Conservation (phyloP, 1,140 invertebrate genomes). For the Drosophila kurseongensis region DNA sequence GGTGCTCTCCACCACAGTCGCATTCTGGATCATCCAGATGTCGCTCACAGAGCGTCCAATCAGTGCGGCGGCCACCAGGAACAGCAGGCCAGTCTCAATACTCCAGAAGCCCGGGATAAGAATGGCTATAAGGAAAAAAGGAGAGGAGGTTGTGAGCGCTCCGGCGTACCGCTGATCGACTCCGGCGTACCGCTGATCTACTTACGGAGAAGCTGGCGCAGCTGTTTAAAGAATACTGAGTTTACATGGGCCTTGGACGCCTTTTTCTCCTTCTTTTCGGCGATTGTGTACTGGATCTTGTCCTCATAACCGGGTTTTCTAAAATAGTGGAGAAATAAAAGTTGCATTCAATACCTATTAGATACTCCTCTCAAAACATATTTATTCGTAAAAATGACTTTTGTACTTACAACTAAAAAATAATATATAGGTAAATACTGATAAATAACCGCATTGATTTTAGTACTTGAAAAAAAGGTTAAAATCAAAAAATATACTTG, state of each 20-base stretch:
- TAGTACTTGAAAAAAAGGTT: no score
- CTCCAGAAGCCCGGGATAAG: slow-evolving; percentile 92
- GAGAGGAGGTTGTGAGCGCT: neutral
- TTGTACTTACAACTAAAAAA: no score
- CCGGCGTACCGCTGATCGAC: no score
- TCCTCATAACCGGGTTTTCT: slow-evolving; percentile 86
- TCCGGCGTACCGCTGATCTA: neutral
- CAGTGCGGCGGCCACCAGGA: slow-evolving; percentile 92
- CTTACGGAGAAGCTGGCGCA: slow-evolving; percentile 89
- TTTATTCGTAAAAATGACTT: no score
- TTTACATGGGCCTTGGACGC: slow-evolving; percentile 94
- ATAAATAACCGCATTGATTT: no score
- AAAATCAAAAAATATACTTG: no score
- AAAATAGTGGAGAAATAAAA: neutral
- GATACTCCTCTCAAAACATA: no score
- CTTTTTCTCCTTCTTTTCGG: slow-evolving; percentile 89
- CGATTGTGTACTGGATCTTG: slow-evolving; percentile 91
- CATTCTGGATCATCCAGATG: slow-evolving; percentile 98
- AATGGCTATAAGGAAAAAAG: slow-evolving; percentile 86
- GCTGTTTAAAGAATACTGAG: slow-evolving; percentile 91
- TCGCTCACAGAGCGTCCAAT: slow-evolving; percentile 96
- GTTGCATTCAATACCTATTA: no score
- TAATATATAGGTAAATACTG: no score
- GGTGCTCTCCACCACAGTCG: slow-evolving; percentile 96
- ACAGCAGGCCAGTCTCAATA: slow-evolving; percentile 91